phyloP scores from a whole-genome alignment of 2,888 invertebrate genomes.

The Nebria brevicollis region DNA sequence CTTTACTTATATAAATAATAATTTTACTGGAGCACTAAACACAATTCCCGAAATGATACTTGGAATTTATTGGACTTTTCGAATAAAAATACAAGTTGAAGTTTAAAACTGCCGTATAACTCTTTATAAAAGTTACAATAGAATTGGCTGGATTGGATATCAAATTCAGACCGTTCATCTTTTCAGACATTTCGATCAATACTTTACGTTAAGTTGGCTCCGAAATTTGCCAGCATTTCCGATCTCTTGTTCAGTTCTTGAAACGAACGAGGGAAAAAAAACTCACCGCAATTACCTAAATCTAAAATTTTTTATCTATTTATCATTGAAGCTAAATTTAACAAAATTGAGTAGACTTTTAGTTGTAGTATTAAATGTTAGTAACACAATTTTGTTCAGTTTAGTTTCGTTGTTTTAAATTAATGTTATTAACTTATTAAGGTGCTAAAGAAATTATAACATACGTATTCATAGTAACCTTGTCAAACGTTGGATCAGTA shows the following conservation, averaged over 20 bases:
- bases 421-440: constrained; percentile 29
- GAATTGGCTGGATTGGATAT: constrained; percentile 52
- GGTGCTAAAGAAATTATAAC: constrained; percentile 18
- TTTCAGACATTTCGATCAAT: constrained; percentile 51
- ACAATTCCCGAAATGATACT: constrained; percentile 46
- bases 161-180: constrained; percentile 52
- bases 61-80: constrained; percentile 43
- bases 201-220: constrained; percentile 44
- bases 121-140: constrained; percentile 48
- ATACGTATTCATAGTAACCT: constrained; percentile 27
- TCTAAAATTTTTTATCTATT: background rate
- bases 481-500: constrained; percentile 23
- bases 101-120: constrained; percentile 47
- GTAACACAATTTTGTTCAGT: constrained; percentile 38
- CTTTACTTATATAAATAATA: constrained; percentile 41
- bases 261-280: background rate
- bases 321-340: constrained; percentile 29
- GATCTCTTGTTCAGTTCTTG: too few relatives aligned
- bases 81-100: constrained; percentile 47
- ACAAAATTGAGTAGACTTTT: constrained; percentile 30
- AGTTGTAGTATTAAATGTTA: constrained; percentile 1
- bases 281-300: background rate
- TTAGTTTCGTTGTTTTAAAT: constrained; percentile 30
- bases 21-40: constrained; percentile 46
- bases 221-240: constrained; percentile 20